A percentile compares a stretch with the other conserved stretches of the same genome.
Conservation (phyloP, 92 coral and sea anemone species). For the Chrysogorgia sp. region DNA sequence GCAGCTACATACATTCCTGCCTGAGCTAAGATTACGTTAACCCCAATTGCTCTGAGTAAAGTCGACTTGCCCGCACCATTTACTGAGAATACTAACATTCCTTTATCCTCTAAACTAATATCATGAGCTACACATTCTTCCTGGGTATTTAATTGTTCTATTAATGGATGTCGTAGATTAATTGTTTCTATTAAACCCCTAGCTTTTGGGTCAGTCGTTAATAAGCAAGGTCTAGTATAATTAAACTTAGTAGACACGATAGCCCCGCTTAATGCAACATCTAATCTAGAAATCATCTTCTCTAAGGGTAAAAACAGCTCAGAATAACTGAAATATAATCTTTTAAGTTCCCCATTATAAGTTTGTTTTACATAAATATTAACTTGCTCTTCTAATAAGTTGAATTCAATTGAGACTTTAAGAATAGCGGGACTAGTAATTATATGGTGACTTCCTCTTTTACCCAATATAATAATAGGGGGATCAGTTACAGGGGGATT, state of each 20-base stretch:
- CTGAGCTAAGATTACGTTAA: constrained; percentile 46
- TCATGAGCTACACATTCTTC: constrained; percentile 51
- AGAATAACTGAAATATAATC: constrained; percentile 53
- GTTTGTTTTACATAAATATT: constrained; percentile 44
- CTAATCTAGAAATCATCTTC: constrained; percentile 46
- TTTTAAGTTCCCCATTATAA: constrained; percentile 42
- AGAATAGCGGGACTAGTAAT: constrained; percentile 45
- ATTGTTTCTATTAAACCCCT: constrained; percentile 49
- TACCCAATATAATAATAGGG: constrained; percentile 44
- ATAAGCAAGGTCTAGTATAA: constrained; percentile 42
- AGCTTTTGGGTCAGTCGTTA: background rate
- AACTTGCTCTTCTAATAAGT: constrained; percentile 49
- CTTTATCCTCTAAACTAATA: constrained; percentile 43
- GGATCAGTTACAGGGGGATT: constrained; percentile 10
- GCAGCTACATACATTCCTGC: constrained; percentile 56
- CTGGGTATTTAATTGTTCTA: constrained; percentile 49
- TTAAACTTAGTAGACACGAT: constrained; percentile 43
- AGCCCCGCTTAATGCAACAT: constrained; percentile 53
- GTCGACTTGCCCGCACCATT: constrained; percentile 51
- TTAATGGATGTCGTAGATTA: constrained; percentile 46
- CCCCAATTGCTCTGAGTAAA: constrained; percentile 52
- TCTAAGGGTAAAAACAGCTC: constrained; percentile 47
- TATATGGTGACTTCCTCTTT: constrained; percentile 50
- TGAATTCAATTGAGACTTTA: constrained; percentile 42
- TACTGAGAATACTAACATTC: constrained; percentile 44